phyloP scores from a whole-genome alignment of 2,113 vertebrate species.

The Indri indri region DNA sequence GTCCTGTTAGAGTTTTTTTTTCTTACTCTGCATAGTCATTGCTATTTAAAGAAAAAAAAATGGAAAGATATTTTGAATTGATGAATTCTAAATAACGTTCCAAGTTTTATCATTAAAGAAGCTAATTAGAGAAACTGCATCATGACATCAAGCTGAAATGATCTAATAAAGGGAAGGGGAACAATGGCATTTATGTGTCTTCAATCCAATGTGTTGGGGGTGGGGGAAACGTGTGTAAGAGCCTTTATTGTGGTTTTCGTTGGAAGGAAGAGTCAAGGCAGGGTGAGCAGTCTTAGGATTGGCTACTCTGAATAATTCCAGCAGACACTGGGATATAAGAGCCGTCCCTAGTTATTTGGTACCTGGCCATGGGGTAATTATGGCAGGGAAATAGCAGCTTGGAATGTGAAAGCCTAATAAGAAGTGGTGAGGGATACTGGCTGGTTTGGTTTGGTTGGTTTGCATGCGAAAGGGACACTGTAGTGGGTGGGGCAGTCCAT shows the following conservation, averaged over 20 bases:
- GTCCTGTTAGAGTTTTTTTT: background rate
- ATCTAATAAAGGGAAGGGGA: background rate
- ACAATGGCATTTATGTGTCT: background rate
- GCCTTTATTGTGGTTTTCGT: background rate
- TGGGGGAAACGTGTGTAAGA: background rate
- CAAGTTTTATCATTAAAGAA: slow-evolving; percentile 21
- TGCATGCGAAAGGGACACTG: background rate
- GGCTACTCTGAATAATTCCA: background rate
- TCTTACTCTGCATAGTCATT: background rate
- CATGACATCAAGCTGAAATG: slow-evolving; percentile 27
- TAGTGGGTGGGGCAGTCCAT: background rate
- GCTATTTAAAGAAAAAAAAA: background rate
- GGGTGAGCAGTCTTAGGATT: background rate
- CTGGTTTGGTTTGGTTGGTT: background rate
- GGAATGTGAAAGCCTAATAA: background rate
- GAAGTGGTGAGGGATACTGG: background rate
- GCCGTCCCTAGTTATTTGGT: background rate
- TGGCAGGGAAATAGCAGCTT: background rate
- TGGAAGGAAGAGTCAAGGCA: background rate
- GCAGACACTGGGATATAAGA: background rate
- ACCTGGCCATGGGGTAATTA: background rate
- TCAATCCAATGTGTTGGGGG: background rate
- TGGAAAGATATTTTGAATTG: slow-evolving; percentile 4
- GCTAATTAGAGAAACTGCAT: background rate
- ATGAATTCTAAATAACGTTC: background rate